Percentiles rank a stretch among this genome's conserved stretches.
Evolutionary conservation across 1,140 invertebrate genomes (phyloP).

Genomic region (Scylla paramamosain): DNA sequence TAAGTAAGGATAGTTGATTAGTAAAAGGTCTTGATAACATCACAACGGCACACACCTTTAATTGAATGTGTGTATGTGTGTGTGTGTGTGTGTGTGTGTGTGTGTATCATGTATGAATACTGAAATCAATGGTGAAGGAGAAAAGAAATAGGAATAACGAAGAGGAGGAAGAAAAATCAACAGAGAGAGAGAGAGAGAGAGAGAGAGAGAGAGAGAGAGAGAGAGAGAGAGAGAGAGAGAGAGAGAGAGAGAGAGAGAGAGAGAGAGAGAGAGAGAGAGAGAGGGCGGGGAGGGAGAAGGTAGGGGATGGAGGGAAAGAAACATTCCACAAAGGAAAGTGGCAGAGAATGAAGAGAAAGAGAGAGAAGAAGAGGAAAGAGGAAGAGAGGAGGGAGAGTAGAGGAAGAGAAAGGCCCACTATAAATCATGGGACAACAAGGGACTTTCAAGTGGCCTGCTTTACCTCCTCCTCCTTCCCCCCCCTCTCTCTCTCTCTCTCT

Average conservation of each 20-base stretch:
- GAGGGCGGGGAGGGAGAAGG: not conserved
- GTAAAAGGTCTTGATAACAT: not conserved
- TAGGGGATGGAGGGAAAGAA: not conserved
- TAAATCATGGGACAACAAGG: constrained; percentile 32
- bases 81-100: not conserved
- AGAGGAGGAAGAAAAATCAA: not conserved
- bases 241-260: not conserved
- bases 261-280: not conserved
- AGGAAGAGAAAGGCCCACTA: not conserved
- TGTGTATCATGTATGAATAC: not conserved
- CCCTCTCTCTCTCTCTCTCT: not conserved
- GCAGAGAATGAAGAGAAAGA: not conserved
- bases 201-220: not conserved
- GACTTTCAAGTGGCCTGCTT: not conserved
- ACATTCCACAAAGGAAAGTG: not conserved
- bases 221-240: not conserved
- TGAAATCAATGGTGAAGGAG: not conserved
- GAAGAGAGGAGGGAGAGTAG: not conserved
- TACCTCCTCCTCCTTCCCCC: not conserved
- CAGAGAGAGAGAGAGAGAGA: not conserved
- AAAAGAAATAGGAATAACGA: not conserved
- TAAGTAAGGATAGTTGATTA: not conserved
- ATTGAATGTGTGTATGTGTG: constrained; percentile 21
- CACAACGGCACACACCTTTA: not conserved
- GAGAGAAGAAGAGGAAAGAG: not conserved